Evolutionary conservation across 1,140 invertebrate genomes (phyloP), one percentile per base, ranked within the genome.

Genomic region (Drosophila pallidifrons): DNA sequence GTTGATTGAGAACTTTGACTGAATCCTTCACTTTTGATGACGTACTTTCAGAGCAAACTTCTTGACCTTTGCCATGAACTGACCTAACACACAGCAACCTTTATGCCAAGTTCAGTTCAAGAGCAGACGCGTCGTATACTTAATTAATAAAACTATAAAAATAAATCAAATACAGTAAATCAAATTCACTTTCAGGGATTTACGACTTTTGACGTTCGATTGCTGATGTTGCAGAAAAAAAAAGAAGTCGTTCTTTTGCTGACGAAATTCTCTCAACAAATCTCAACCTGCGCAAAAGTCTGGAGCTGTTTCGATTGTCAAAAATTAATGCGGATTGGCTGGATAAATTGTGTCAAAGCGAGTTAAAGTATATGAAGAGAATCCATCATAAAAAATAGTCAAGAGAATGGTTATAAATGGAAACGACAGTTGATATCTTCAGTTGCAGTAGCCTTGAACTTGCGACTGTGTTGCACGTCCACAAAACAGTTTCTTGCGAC

Each of bases 391-490:
- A 76, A 76, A 54, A 32, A 38, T 38, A 25, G 13, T 0, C 3
- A 38, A 38, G 41, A 43, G 25, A 32, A 16, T 25, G 41, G 32
- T 61, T 67, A 59, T 76, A 76, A 76, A 72, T 65, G 63, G 51
- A 35, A 35, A 11, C 35, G 58, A 8, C 10, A 25, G 38, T 67
- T 69, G 60, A 65, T 69, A 54, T 38, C 32, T 38, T 10, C 7
- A 52, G 16, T 28, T 52, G 43, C 64, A 64, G 67, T 79, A 79
- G 74, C 77, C 77, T 79, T 79, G 77, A 79, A 79, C 77, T 79
- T 79, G 73, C 41, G 32, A 43, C 35, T 65, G 54, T 38, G 52
- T 38, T 45, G 49, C 51, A 41, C 35, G 8, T 11, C 35, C 35
- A 0, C 1, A 38, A 10, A 25, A 25, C 20, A 0, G 20, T 25